Percentiles rank a stretch among this genome's conserved stretches.
These are phyloP conservation scores for Sarcoramphus papa DNA, from an alignment of 2,797 vertebrate genomes.

Conservation along the genomic window DNA sequence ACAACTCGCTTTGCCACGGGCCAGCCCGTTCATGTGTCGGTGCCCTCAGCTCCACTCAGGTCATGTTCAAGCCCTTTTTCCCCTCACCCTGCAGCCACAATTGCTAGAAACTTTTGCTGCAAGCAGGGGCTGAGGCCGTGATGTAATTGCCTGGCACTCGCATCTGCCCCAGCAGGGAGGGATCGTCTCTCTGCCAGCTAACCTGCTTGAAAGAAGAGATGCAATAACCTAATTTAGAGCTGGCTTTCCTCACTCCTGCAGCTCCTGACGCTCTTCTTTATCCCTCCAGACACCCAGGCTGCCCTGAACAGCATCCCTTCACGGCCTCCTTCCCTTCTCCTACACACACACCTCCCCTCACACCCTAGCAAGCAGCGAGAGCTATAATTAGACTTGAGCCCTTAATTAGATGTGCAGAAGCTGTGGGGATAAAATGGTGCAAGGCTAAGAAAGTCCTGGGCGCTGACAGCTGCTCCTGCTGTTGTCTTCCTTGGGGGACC, in stretches of 20 bases:
- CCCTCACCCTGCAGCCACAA: neutral
- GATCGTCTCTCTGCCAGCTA: neutral
- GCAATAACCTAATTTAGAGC: neutral
- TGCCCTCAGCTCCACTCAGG: neutral
- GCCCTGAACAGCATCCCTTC: neutral
- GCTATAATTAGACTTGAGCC: slow-evolving; percentile 13
- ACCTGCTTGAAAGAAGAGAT: neutral
- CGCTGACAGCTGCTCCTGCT: slow-evolving; percentile 1
- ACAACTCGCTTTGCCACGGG: neutral
- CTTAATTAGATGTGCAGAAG: slow-evolving; percentile 27
- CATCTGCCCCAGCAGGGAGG: neutral
- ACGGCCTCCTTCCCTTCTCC: neutral
- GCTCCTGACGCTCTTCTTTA: neutral
- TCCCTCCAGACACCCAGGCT: neutral
- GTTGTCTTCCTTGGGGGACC: neutral
- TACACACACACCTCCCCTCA: neutral
- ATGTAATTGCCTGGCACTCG: neutral
- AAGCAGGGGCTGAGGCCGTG: neutral
- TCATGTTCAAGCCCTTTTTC: neutral
- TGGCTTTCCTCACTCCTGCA: neutral
- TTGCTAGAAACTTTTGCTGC: neutral
- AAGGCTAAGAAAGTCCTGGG: neutral
- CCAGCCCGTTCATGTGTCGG: neutral
- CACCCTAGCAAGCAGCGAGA: neutral
- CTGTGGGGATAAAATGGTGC: neutral